A percentile compares a stretch with the other conserved stretches of the same genome.
These are phyloP conservation scores for Taenioides sp. DNA, from an alignment of 2,797 vertebrate genomes.

Conservation along the genomic window DNA sequence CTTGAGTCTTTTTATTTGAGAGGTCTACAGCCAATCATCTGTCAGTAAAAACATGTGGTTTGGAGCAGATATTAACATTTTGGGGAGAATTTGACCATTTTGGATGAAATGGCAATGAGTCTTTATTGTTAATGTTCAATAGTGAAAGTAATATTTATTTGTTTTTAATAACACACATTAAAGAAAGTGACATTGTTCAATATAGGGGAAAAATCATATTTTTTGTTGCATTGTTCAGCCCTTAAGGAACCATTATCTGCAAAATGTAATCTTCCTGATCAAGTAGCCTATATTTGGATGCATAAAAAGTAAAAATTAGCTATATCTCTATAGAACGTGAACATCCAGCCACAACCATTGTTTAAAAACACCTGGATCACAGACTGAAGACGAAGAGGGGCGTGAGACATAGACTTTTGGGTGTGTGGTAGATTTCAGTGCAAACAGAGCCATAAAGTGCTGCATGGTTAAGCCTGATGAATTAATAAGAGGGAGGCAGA, in stretches of 20 bases:
- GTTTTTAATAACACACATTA: no score
- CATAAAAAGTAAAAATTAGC: background rate
- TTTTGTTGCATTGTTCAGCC: no score
- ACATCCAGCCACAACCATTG: conserved; percentile 53
- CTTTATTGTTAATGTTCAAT: no score
- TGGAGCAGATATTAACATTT: no score
- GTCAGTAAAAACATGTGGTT: no score
- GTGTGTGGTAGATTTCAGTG: conserved; percentile 77
- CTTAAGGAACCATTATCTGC: background rate
- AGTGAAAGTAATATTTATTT: no score
- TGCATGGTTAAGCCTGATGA: conserved; percentile 83
- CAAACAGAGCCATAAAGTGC: conserved; percentile 81
- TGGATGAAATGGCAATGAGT: no score
- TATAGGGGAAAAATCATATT: no score
- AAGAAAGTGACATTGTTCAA: no score
- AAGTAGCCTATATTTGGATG: background rate
- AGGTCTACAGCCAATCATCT: no score
- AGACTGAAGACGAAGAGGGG: conserved; percentile 16
- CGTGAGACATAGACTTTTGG: conserved; percentile 34
- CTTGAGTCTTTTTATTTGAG: no score
- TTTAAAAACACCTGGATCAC: conserved; percentile 54
- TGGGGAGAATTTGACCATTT: no score
- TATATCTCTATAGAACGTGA: background rate
- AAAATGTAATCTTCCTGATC: background rate
- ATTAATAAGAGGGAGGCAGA: conserved; percentile 84